Base-by-base conservation (phyloP, 2,113 vertebrate species). In the Pogona vitticeps region DNA sequence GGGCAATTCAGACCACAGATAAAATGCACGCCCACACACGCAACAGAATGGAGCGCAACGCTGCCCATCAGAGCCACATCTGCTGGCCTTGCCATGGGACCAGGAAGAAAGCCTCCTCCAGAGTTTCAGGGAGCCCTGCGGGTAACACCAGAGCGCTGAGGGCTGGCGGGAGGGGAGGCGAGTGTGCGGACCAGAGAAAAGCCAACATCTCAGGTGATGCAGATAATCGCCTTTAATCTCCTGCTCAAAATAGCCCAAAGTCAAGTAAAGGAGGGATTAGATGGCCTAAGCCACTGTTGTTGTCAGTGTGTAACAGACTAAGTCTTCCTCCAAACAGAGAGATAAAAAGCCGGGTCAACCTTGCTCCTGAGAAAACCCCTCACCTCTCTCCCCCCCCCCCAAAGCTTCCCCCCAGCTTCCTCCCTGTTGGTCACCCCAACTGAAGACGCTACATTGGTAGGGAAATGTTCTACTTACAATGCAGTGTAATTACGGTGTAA, bases 211-310 rank as follows among this genome's bases (percentile, higher is more conserved):
- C 90, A 82, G 92, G 92, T 94, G 80, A 79, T 88, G 84, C 46
- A 86, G 91, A 91, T 94, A 96, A 97, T 96, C 96, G 86, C 92
- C 88, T 92, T 82, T 97, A 96, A 97, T 96, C 97, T 96, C 94
- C 94, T 92, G 91, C 96, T 96, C 94, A 96, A 95, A 96, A 97
- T 97, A 97, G 95, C 95, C 89, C 93, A 94, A 94, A 95, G 95
- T 95, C 94, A 94, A 94, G 93, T 89, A 92, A 95, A 96, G 93
- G 91, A 95, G 96, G 93, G 97, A 96, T 97, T 97, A 97, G 79
- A 79, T 88, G 71, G 40, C 83, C 92, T 92, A 88, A 94, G 88
- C 91, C 93, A 83, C 80, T 91, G 91, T 94, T 89, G 80, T 91
- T 31, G 5, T 84, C 52, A 1, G 88, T 81, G 81, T 80, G 72